Evolutionary conservation across 2,888 invertebrate species (phyloP).

Genomic region (Carterocephalus palaemon): DNA sequence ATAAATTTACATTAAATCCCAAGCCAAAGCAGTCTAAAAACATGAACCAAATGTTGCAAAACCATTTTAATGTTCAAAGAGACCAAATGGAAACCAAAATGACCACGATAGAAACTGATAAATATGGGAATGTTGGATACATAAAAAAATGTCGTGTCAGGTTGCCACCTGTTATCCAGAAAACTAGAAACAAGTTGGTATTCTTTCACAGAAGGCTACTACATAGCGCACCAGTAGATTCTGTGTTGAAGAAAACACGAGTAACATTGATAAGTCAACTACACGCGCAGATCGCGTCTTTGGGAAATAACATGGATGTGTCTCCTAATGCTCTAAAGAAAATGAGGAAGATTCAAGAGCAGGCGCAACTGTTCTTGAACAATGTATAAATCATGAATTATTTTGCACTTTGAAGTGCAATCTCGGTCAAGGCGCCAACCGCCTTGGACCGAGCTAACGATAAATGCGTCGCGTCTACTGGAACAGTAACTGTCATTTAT

Average conservation of each 20-base stretch:
- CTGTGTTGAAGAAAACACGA: conserved; percentile 44
- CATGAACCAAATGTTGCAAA: conserved; percentile 3
- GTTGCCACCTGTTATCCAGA: background rate
- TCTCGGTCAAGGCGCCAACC: conserved; percentile 31
- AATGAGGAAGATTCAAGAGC: conserved; percentile 50
- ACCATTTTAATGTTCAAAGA: background rate
- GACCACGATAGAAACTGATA: no score
- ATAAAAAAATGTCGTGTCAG: no score
- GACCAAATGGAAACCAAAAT: background rate
- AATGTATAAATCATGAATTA: conserved; percentile 46
- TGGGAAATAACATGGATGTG: conserved; percentile 40
- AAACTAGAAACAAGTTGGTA: conserved; percentile 40
- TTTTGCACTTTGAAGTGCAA: conserved; percentile 37
- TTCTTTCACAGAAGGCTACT: conserved; percentile 45
- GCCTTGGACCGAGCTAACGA: conserved; percentile 25
- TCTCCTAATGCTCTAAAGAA: conserved; percentile 52
- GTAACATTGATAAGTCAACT: conserved; percentile 44
- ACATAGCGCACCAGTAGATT: conserved; percentile 38
- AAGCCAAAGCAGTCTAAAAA: conserved; percentile 31
- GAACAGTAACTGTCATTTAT: conserved; percentile 35
- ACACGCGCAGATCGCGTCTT: conserved; percentile 42
- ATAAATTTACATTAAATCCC: conserved; percentile 37
- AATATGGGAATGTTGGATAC: no score
- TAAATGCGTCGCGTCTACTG: conserved; percentile 35
- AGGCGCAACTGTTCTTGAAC: conserved; percentile 57